These are phyloP conservation scores for Gymnothorax javanicus DNA, from an alignment of 2,797 vertebrate genomes.

Conservation along the genomic window DNA sequence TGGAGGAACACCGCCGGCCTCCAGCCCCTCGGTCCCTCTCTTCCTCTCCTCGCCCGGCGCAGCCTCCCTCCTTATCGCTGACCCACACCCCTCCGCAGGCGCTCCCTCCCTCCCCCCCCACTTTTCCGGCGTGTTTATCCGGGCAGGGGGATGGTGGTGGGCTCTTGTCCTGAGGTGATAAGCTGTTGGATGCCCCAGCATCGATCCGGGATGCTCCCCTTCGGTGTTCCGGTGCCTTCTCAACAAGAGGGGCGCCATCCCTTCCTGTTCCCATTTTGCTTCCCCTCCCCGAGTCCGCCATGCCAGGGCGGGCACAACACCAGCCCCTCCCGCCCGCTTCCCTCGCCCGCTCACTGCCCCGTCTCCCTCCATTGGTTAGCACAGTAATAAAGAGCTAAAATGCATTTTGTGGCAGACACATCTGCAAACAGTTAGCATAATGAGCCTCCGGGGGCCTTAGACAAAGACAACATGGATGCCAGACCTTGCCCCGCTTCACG, in stretches of 20 bases:
- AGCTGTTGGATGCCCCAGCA: conserved; percentile 71
- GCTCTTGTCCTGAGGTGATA: conserved; percentile 80
- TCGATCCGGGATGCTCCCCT: conserved; percentile 60
- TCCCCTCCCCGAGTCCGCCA: conserved; percentile 23
- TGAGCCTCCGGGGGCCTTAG: conserved; percentile 57
- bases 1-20: conserved; percentile 66
- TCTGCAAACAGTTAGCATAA: conserved; percentile 59
- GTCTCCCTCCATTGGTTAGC: conserved; percentile 38
- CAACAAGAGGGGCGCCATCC: conserved; percentile 32
- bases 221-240: conserved; percentile 19
- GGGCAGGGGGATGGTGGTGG: conserved; percentile 58
- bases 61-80: conserved; percentile 74
- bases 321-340: conserved; percentile 34
- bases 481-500: conserved; percentile 56
- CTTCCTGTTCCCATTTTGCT: conserved; percentile 29
- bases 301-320: conserved; percentile 19
- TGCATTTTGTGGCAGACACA: conserved; percentile 55
- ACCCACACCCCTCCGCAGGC: conserved; percentile 71
- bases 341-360: not conserved
- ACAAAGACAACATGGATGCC: conserved; percentile 58
- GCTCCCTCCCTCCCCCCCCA: conserved; percentile 66
- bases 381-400: conserved; percentile 54
- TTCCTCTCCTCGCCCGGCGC: conserved; percentile 60
- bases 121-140: conserved; percentile 69
- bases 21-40: conserved; percentile 52